Evolutionary conservation across 2,888 invertebrate species (phyloP), one percentile per base, ranked within the genome.

Genomic region (Saturnia pavonia): DNA sequence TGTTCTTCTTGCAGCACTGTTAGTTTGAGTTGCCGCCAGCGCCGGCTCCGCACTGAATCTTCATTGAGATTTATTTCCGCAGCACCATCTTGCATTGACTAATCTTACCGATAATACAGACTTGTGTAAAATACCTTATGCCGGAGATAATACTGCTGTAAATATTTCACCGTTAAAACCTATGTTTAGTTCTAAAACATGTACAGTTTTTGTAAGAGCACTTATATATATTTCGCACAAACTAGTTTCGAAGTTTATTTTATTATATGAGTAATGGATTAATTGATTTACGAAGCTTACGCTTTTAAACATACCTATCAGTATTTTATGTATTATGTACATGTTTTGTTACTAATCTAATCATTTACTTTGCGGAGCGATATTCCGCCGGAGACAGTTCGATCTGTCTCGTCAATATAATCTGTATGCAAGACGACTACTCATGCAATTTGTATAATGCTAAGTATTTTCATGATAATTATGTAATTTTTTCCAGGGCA

Each of bases 1-100:
- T 95, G 94, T 95, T 95, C 94, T 94, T 95, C 95, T 95, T 95
- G 93, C 95, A 95, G 96, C 95, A 96, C 96, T 94, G 94, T 96
- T 96, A 95, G 92, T 95, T 96, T 96, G 89, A 95, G 95, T 96
- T 96, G 96, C 96, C 90, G 94, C 92, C 91, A 88, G 87, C 91
- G 92, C 89, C 91, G 91, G 89, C 91, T 91, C 91, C 87, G 92
- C 93, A 92, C 92, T 86, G 79, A 86, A 87, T 87, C 93, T 92
- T 91, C 91, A 89, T 77, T 92, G 88, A 89, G 83, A 89, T 92
- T 94, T 89, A 91, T 94, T 94, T 94, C 93, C 90, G 94, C 94
- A 93, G 92, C 94, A 94, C 94, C 88, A 89, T 91, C 94, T 93
- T 92, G 94, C 94, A 94, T 93, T 89, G 83, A 94, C 92, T 94